These are phyloP conservation scores for Cryptus viduatorius DNA, from an alignment of 2,888 invertebrate species.

Conservation along the genomic window DNA sequence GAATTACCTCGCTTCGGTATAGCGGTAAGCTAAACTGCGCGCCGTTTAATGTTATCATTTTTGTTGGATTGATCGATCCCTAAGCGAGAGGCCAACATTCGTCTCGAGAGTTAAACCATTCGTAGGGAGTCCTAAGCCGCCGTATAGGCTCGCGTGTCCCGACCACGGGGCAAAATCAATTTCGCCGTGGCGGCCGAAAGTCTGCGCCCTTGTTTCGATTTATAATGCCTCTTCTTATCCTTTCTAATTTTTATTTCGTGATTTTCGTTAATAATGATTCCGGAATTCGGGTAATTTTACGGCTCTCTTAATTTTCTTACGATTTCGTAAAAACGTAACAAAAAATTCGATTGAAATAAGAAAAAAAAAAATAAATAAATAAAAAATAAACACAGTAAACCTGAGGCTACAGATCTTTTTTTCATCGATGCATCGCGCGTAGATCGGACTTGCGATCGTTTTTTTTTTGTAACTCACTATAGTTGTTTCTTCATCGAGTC, in stretches of 20 bases:
- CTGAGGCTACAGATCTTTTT: too few species aligned
- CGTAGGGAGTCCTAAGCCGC: constrained; percentile 44
- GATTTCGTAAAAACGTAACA: not conserved
- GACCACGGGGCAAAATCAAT: constrained; percentile 59
- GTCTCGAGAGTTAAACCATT: constrained; percentile 40
- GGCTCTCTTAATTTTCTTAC: too few species aligned
- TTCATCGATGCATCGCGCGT: too few species aligned
- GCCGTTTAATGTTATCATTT: constrained; percentile 6
- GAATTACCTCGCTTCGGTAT: too few species aligned
- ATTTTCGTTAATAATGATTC: not conserved
- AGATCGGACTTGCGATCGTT: constrained; percentile 16
- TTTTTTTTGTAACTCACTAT: constrained; percentile 28
- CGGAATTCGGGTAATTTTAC: not conserved
- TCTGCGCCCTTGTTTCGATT: constrained; percentile 54
- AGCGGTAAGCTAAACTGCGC: too few species aligned
- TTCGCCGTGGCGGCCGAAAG: constrained; percentile 49
- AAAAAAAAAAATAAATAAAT: too few species aligned
- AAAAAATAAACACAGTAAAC: too few species aligned
- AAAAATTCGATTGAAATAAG: too few species aligned
- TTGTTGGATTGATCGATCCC: constrained; percentile 47
- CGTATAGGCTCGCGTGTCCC: constrained; percentile 45
- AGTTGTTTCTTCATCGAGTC: constrained; percentile 16
- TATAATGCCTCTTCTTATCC: not conserved
- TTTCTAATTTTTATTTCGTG: too few species aligned
- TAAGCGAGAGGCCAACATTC: not conserved